Evolutionary conservation across 1,140 invertebrate genomes (phyloP).

Genomic region (Drosophila sulfurigaster): DNA sequence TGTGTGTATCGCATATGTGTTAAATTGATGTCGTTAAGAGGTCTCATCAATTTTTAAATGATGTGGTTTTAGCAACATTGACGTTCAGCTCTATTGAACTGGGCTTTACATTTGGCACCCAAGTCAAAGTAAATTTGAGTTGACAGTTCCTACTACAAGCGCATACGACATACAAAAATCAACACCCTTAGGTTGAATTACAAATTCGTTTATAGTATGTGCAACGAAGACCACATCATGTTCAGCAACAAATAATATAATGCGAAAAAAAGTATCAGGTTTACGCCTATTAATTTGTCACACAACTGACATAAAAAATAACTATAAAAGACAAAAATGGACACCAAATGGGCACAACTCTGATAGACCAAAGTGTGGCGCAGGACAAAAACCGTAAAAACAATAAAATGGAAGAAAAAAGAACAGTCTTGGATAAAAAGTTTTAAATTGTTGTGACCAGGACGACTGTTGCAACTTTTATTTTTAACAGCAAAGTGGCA

Average conservation of each 20-base stretch:
- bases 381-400: background rate
- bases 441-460: slow-evolving; percentile 28
- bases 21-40: slow-evolving; percentile 74
- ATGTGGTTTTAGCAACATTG: slow-evolving; percentile 15
- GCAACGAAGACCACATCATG: background rate
- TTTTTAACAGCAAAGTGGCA: too few species aligned
- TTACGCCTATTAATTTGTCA: slow-evolving; percentile 33
- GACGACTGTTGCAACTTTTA: too few species aligned
- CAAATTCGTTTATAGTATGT: slow-evolving; percentile 5
- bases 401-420: slow-evolving; percentile 18
- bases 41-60: slow-evolving; percentile 71
- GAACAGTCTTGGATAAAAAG: slow-evolving; percentile 11
- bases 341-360: slow-evolving; percentile 8
- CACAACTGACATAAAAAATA: slow-evolving; percentile 34
- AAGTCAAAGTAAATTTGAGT: slow-evolving; percentile 40
- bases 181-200: slow-evolving; percentile 18
- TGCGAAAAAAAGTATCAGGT: slow-evolving; percentile 32
- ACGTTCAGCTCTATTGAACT: slow-evolving; percentile 23
- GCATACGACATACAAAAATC: background rate
- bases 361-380: slow-evolving; percentile 21
- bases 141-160: slow-evolving; percentile 14
- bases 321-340: slow-evolving; percentile 35
- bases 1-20: slow-evolving; percentile 52
- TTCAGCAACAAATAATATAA: slow-evolving; percentile 7
- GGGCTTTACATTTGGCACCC: slow-evolving; percentile 30